Base-by-base conservation (phyloP, 2,888 invertebrate genomes). In the Plutella xylostella region DNA sequence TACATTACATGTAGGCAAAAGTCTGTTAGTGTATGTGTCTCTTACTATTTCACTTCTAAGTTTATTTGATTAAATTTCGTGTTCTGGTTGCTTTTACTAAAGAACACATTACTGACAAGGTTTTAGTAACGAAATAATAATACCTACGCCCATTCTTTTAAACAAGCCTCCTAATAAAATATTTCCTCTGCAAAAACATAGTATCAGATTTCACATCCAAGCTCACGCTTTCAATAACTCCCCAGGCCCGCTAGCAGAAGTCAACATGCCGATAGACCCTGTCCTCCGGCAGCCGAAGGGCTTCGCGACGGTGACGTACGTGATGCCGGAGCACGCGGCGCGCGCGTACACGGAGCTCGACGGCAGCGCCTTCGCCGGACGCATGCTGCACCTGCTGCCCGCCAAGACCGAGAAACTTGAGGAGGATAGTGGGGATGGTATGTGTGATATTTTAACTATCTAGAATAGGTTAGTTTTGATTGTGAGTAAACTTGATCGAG, bases 241-340 rank as follows among this genome's bases (percentile, higher is more conserved):
- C 58, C 30, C 60, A 92, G 94, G 97, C 43, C 93, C 93, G 0
- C 57, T 98, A 30, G 87, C 93, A 0, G 97, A 98, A 72, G 87
- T 97, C 0, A 91, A 90, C 71, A 83, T 98, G 63, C 97, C 98
- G 0, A 88, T 98, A 45, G 98, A 98, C 69, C 85, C 86, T 44
- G 65, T 88, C 1, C 91, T 92, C 0, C 89, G 96, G 31, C 91
- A 92, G 67, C 86, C 90, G 12, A 97, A 97, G 76, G 97, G 98
- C 1, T 98, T 96, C 72, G 98, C 96, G 0, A 91, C 93, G 0
- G 87, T 98, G 0, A 95, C 96, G 0, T 99, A 90, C 67, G 82
- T 99, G 64, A 91, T 98, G 86, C 97, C 98, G 0, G 98, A 98
- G 66, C 92, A 98, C 72, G 99, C 99, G 0, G 89, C 93, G 0